Evolutionary conservation across 2,797 vertebrate genomes (phyloP).

Genomic region (Manis javanica): DNA sequence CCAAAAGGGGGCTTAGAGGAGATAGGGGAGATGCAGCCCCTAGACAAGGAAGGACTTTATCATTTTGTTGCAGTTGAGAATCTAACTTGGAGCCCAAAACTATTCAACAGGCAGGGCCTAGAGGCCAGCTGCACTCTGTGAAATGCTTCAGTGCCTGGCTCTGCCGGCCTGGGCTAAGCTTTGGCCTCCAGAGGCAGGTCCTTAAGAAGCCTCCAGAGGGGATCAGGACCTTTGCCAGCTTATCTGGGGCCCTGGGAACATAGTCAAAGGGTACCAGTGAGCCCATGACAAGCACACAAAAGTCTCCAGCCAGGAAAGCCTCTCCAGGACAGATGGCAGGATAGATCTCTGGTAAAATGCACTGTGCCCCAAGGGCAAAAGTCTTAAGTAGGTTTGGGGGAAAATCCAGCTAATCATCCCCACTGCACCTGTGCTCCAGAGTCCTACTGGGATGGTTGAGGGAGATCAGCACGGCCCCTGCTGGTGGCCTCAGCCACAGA

Average conservation of each 20-base stretch:
- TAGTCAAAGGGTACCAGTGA: not conserved
- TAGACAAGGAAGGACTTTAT: not conserved
- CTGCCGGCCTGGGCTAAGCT: not conserved
- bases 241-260: not conserved
- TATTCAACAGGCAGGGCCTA: accelerated
- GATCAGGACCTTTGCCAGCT: not conserved
- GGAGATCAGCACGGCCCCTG: not conserved
- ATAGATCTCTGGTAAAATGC: not conserved
- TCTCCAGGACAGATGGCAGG: constrained; percentile 68
- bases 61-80: not conserved
- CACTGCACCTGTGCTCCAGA: constrained; percentile 64
- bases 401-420: constrained; percentile 64
- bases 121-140: not conserved
- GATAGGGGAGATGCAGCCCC: not conserved
- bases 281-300: constrained; percentile 52
- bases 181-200: not conserved
- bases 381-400: constrained; percentile 33
- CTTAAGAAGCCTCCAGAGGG: not conserved
- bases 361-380: not conserved
- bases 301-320: constrained; percentile 49
- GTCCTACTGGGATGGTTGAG: not conserved
- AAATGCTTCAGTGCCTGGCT: not conserved
- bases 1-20: not conserved
- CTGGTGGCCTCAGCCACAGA: not conserved
- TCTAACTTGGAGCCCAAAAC: not conserved